These are phyloP conservation scores for Venusia cambrica DNA, from an alignment of 2,888 invertebrate genomes.

Conservation along the genomic window DNA sequence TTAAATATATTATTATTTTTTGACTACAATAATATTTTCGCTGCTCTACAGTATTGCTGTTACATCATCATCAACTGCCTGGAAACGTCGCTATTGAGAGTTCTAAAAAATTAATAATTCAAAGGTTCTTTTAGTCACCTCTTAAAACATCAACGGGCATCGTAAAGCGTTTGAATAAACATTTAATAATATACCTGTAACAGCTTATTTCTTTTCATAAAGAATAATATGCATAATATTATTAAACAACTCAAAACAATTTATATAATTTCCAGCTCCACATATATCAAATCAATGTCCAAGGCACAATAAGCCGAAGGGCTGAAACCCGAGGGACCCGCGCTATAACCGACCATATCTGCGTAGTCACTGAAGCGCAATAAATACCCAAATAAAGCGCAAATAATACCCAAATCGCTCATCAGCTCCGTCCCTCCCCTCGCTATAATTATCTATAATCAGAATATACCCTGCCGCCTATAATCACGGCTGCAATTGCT, in stretches of 20 bases:
- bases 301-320: slow-evolving; percentile 45
- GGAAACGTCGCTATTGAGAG: too few relatives aligned
- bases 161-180: too few relatives aligned
- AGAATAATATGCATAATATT: background rate
- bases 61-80: too few relatives aligned
- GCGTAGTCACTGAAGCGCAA: slow-evolving; percentile 80
- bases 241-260: slow-evolving; percentile 5
- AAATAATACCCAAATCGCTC: slow-evolving; percentile 84
- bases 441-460: slow-evolving; percentile 78
- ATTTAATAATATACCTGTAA: too few relatives aligned
- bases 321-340: slow-evolving; percentile 58
- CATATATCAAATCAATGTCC: slow-evolving; percentile 53
- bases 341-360: slow-evolving; percentile 70
- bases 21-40: too few relatives aligned
- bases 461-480: slow-evolving; percentile 49
- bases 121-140: too few relatives aligned
- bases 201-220: too few relatives aligned
- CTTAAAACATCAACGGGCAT: too few relatives aligned
- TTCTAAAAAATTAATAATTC: too few relatives aligned
- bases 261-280: slow-evolving; percentile 13
- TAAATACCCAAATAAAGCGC: slow-evolving; percentile 85
- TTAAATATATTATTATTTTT: too few relatives aligned
- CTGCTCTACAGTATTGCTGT: too few relatives aligned
- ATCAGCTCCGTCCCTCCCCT: slow-evolving; percentile 66
- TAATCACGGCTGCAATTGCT: slow-evolving; percentile 55